A percentile compares a stretch with the other conserved stretches of the same genome.
These are phyloP conservation scores for Syngnathus scovelli DNA, from an alignment of 2,113 vertebrate species.

Conservation along the genomic window DNA sequence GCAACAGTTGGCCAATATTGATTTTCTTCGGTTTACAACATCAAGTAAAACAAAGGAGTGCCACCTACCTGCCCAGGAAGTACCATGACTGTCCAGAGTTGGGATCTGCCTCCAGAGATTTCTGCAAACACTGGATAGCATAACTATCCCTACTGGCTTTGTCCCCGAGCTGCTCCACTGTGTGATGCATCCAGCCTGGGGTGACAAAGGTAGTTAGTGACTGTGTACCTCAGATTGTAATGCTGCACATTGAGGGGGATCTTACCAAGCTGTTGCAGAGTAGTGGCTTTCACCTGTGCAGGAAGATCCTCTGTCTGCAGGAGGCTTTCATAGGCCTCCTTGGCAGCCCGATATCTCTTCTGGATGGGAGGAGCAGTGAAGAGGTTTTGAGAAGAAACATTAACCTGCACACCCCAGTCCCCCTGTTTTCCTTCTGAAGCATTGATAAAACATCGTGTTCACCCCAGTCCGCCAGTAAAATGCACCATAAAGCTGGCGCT, in stretches of 20 bases:
- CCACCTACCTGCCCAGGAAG: slow-evolving; percentile 92
- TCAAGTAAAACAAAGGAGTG: not conserved
- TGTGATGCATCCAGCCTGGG: slow-evolving; percentile 99
- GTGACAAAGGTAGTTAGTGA: not conserved
- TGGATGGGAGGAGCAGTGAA: slow-evolving; percentile 44
- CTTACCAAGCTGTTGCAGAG: slow-evolving; percentile 97
- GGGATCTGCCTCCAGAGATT: slow-evolving; percentile 97
- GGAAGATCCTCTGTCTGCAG: slow-evolving; percentile 95
- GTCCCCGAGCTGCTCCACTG: slow-evolving; percentile 95
- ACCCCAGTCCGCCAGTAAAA: not conserved
- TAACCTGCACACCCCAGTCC: not conserved
- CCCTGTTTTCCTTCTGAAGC: not conserved
- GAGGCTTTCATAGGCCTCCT: slow-evolving; percentile 97
- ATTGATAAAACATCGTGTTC: not conserved
- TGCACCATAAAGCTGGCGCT: not conserved
- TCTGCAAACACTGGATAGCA: slow-evolving; percentile 99
- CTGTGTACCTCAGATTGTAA: not conserved
- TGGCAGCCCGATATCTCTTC: slow-evolving; percentile 97
- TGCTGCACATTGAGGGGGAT: not conserved
- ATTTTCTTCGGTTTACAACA: not conserved
- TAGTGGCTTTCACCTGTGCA: slow-evolving; percentile 97
- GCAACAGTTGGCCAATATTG: not conserved
- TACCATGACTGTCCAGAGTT: slow-evolving; percentile 99
- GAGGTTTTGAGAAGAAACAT: not conserved
- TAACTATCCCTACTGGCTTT: slow-evolving; percentile 93